phyloP scores from a whole-genome alignment of 2,888 invertebrate genomes.

The Drosophila sordidula region DNA sequence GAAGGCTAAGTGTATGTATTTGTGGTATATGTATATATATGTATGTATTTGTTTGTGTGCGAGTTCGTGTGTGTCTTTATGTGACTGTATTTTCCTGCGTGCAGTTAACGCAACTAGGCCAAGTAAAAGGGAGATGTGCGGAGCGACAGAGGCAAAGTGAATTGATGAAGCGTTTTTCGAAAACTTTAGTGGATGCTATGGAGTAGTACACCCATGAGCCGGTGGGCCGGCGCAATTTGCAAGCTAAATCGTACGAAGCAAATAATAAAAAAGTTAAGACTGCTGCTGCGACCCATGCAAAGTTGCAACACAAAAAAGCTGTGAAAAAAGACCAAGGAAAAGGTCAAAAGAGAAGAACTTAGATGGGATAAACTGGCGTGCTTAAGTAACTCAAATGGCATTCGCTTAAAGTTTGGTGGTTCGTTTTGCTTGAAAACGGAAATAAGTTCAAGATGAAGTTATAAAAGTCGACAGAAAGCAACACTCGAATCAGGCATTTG shows the following conservation, averaged over 20 bases:
- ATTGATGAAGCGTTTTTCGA: conserved; percentile 73
- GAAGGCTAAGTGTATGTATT: conserved; percentile 14
- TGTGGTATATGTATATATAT: conserved; percentile 1
- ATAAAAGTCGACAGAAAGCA: conserved; percentile 46
- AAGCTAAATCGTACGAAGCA: conserved; percentile 62
- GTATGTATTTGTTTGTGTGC: conserved; percentile 9
- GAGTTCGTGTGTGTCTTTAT: conserved; percentile 25
- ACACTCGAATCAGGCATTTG: conserved; percentile 49
- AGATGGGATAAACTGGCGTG: conserved; percentile 70
- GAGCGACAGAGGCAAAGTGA: conserved; percentile 64
- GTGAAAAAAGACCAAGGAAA: conserved; percentile 41
- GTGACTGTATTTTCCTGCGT: conserved; percentile 35
- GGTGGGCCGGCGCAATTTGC: conserved; percentile 56
- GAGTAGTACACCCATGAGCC: conserved; percentile 28
- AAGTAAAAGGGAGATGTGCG: conserved; percentile 35
- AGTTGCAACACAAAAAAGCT: conserved; percentile 51
- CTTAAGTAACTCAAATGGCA: conserved; percentile 74
- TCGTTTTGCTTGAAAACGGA: conserved; percentile 30
- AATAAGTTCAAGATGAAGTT: conserved; percentile 55
- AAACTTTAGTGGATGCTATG: conserved; percentile 59
- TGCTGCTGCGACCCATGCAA: conserved; percentile 54
- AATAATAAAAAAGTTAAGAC: conserved; percentile 65
- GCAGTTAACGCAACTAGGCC: conserved; percentile 55
- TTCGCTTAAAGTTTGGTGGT: conserved; percentile 64
- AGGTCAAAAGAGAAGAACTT: conserved; percentile 80